Evolutionary conservation across 2,113 vertebrate species (phyloP).

Genomic region (Genyomyrus donnyi): DNA sequence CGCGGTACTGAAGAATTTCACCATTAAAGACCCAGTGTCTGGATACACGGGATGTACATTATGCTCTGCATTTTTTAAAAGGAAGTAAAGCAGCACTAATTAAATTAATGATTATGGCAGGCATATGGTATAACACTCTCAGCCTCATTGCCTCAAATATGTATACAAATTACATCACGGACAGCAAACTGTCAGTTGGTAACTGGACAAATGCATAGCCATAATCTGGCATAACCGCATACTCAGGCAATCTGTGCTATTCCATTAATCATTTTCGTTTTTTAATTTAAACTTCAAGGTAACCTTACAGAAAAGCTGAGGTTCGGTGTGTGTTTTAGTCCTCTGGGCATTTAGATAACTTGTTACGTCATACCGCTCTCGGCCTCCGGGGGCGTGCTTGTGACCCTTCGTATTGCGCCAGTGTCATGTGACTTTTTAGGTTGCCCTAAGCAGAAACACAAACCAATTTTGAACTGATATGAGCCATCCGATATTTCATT

Average conservation of each 20-base stretch:
- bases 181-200: background rate
- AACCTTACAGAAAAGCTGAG: slow-evolving; percentile 11
- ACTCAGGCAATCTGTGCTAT: slow-evolving; percentile 11
- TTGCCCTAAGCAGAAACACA: background rate
- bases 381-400: background rate
- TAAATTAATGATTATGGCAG: background rate
- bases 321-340: slow-evolving; percentile 10
- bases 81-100: background rate
- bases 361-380: background rate
- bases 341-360: background rate
- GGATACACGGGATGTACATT: background rate
- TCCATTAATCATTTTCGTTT: background rate
- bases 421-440: background rate
- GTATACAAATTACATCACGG: background rate
- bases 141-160: background rate
- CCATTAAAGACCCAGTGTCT: background rate
- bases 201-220: background rate
- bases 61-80: background rate
- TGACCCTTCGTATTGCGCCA: background rate
- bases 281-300: slow-evolving; percentile 7
- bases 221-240: background rate
- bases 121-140: background rate
- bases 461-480: background rate
- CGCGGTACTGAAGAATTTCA: background rate
- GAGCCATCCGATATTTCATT: background rate